These are phyloP conservation scores for Hippocampus mohnikei DNA, from an alignment of 2,113 vertebrate species.

Conservation along the genomic window DNA sequence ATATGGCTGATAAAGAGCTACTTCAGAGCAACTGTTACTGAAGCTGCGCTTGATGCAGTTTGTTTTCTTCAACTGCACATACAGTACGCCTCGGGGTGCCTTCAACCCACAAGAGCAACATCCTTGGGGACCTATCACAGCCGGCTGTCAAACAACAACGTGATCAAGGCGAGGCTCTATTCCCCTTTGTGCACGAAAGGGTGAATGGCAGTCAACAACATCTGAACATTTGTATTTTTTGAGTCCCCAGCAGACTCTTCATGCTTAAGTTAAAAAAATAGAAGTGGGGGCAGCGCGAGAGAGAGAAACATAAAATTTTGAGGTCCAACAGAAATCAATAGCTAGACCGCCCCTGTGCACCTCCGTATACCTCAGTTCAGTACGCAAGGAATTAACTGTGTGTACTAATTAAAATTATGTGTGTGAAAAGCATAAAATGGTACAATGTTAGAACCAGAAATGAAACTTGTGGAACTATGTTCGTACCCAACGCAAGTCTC, in stretches of 20 bases:
- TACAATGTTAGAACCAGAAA: too few species aligned
- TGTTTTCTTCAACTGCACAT: constrained; percentile 50
- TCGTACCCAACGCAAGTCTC: too few species aligned
- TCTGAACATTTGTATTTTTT: background rate
- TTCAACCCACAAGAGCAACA: constrained; percentile 10
- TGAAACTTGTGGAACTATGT: too few species aligned
- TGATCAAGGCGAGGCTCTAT: constrained; percentile 8
- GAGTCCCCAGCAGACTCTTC: background rate
- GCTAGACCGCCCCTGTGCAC: too few species aligned
- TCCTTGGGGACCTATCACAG: constrained; percentile 47
- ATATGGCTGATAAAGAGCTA: background rate
- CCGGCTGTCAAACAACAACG: constrained; percentile 55
- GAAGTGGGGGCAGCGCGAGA: too few species aligned
- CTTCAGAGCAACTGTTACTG: too few species aligned
- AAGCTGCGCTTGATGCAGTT: constrained; percentile 6
- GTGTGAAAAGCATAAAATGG: too few species aligned
- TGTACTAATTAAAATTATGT: too few species aligned
- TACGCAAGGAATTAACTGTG: too few species aligned
- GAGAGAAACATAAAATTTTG: too few species aligned
- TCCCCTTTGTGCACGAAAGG: constrained; percentile 6
- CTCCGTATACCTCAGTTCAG: too few species aligned
- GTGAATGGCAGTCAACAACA: constrained; percentile 8
- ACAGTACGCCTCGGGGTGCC: constrained; percentile 19
- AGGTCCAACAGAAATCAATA: too few species aligned
- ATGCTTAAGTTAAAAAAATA: background rate